phyloP scores from a whole-genome alignment of 1,140 invertebrate species.

The Hyphantria cunea region DNA sequence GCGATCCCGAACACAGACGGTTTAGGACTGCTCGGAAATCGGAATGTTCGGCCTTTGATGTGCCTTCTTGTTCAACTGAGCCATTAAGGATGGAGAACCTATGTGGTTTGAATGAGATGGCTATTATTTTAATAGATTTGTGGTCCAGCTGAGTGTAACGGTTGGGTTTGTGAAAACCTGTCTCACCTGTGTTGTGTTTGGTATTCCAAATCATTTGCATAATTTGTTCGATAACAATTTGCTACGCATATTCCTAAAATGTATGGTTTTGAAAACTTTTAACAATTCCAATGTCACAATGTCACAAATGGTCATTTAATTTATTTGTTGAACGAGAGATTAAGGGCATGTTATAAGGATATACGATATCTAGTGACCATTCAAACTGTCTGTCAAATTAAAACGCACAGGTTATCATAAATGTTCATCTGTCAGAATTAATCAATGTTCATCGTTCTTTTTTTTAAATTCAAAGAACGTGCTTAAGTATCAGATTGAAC shows the following conservation, averaged over 20 bases:
- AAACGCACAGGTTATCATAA: no score
- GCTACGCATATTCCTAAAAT: background rate
- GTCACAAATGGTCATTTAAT: background rate
- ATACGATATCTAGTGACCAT: background rate
- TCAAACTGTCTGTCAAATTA: no score
- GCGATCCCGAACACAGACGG: slow-evolving; percentile 4
- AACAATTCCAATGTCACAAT: background rate
- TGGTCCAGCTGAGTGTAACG: slow-evolving; percentile 21
- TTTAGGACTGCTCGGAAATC: background rate
- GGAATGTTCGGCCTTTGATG: slow-evolving; percentile 10
- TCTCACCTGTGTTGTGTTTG: slow-evolving; percentile 4
- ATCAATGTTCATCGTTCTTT: no score
- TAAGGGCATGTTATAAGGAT: background rate
- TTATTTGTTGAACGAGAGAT: background rate
- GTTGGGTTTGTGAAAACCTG: slow-evolving; percentile 17
- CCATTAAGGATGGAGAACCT: slow-evolving; percentile 23
- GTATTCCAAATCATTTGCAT: slow-evolving; percentile 13
- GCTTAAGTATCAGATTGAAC: no score
- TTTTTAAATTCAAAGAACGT: no score
- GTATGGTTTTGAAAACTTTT: background rate
- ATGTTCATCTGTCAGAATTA: no score
- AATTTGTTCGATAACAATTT: background rate
- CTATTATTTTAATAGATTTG: slow-evolving; percentile 33
- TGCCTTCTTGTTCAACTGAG: slow-evolving; percentile 18
- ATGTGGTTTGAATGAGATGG: slow-evolving; percentile 27